Evolutionary conservation across 2,888 invertebrate species (phyloP).

Genomic region (Yponomeuta cagnagella): DNA sequence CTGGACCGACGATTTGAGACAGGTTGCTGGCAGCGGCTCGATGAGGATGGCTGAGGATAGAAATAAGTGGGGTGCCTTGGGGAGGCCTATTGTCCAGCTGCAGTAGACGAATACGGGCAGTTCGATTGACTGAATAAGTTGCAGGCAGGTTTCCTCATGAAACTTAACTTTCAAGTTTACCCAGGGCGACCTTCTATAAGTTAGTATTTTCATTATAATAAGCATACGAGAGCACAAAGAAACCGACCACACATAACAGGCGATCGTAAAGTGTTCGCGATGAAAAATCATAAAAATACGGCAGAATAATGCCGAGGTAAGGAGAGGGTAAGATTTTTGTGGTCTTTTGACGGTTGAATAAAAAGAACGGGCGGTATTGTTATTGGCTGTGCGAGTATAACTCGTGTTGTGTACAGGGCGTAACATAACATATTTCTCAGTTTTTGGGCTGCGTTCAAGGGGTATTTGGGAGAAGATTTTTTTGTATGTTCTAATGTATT

Average conservation of each 20-base stretch:
- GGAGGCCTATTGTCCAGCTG: too few relatives aligned
- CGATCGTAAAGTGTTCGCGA: slow-evolving; percentile 64
- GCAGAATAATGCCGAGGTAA: slow-evolving; percentile 42
- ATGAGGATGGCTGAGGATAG: too few relatives aligned
- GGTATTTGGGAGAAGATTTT: too few relatives aligned
- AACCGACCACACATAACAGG: slow-evolving; percentile 45
- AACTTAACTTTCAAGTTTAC: too few relatives aligned
- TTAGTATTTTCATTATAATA: not conserved
- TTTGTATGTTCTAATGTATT: too few relatives aligned
- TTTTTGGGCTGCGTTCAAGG: too few relatives aligned
- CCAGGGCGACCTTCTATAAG: not conserved
- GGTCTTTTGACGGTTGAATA: slow-evolving; percentile 27
- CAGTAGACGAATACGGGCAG: too few relatives aligned
- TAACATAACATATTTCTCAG: not conserved
- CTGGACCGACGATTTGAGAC: too few relatives aligned
- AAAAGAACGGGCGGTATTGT: slow-evolving; percentile 24
- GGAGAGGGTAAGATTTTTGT: slow-evolving; percentile 56
- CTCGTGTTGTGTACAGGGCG: not conserved
- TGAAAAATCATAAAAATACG: slow-evolving; percentile 67
- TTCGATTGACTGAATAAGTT: too few relatives aligned
- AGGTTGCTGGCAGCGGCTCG: too few relatives aligned
- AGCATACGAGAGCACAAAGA: slow-evolving; percentile 37
- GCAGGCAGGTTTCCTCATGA: too few relatives aligned
- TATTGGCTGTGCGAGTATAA: slow-evolving; percentile 32
- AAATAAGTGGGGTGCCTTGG: too few relatives aligned